Conservation (phyloP, 1,140 invertebrate species). For the Drosophila jambulina region DNA sequence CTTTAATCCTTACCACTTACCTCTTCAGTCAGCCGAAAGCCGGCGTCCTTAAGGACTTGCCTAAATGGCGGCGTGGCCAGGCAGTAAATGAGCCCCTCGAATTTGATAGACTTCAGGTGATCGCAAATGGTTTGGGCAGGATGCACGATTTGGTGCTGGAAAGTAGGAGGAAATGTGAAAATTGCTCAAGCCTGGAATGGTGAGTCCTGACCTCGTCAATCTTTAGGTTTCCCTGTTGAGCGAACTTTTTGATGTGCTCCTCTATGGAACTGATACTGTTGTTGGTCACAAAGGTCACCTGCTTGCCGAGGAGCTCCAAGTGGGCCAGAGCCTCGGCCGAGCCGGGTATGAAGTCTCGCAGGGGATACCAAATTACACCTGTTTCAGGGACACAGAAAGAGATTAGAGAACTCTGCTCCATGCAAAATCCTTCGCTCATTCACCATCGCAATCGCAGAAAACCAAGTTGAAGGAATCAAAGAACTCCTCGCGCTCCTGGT, state of each 20-base stretch:
- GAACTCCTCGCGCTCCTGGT: constrained; percentile 71
- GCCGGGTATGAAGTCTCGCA: constrained; percentile 85
- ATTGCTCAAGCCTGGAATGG: neutral
- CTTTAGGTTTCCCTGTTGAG: constrained; percentile 21
- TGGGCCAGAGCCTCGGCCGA: constrained; percentile 86
- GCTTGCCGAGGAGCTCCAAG: constrained; percentile 88
- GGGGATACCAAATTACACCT: constrained; percentile 88
- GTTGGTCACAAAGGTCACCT: constrained; percentile 90
- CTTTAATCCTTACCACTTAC: constrained; percentile 65
- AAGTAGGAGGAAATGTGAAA: neutral
- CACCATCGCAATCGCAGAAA: constrained; percentile 86
- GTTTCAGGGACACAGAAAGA: neutral
- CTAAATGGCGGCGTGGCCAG: constrained; percentile 75
- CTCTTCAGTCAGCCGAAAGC: constrained; percentile 85
- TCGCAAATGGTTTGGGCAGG: constrained; percentile 84
- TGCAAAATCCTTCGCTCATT: constrained; percentile 26
- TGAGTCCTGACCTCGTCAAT: constrained; percentile 31
- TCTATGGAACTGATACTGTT: constrained; percentile 86
- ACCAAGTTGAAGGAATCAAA: constrained; percentile 85
- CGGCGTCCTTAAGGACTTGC: constrained; percentile 75
- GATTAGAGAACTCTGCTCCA: too few relatives aligned
- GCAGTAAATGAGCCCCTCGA: constrained; percentile 85
- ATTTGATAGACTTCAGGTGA: constrained; percentile 85
- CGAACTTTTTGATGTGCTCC: constrained; percentile 77
- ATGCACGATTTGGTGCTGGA: constrained; percentile 81